Evolutionary conservation across 2,797 vertebrate species (phyloP), one percentile per base, ranked within the genome.

Genomic region (Sitta carolinensis): DNA sequence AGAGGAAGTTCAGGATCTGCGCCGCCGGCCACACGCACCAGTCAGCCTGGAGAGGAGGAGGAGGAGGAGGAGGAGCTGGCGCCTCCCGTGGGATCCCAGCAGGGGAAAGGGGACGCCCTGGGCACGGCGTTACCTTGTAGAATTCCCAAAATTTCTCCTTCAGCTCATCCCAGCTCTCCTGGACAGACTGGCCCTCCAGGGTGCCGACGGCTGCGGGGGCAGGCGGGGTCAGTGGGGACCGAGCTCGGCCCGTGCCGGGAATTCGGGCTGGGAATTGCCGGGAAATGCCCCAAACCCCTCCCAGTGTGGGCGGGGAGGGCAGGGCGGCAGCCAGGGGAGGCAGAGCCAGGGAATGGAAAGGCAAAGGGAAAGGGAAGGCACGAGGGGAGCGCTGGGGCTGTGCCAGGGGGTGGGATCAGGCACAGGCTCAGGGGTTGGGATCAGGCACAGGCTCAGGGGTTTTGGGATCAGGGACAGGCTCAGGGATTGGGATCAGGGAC

Each of bases 1-100:
- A 99, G 95, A 99, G 99, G 97, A 99, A 99, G 77, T 99, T 99
- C 36, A 99, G 70, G 95, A 99, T 97, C 97, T 99, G 99, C 7
- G 99, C 99, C 0, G 98, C 95, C 0, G 99, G 99, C 99, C 99
- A 99, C 58, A 99, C 85, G 26, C 98, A 98, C 98, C 99, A 99
- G 94, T 99, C 99, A 0, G 97, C 98, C 99, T 99, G 83, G 0
- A 0, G 0, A n/a, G 27, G n/a, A 43, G n/a, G 22, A 5, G 26
- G n/a, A 43, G n/a, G 22, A 5, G 26, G 36, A 36, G 7, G 8
- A 7, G 63, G 1, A 4, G 45, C 26, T 4, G 47, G 22, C 1
- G 7, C 7, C 4, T 7, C 23, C n/a, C 5, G 0, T 1, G 0
- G 1, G 5, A 5, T 1, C 21, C 26, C 7, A 1, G 7, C 0